These are phyloP conservation scores for Bucorvus abyssinicus DNA, from an alignment of 2,797 vertebrate genomes.

Conservation along the genomic window DNA sequence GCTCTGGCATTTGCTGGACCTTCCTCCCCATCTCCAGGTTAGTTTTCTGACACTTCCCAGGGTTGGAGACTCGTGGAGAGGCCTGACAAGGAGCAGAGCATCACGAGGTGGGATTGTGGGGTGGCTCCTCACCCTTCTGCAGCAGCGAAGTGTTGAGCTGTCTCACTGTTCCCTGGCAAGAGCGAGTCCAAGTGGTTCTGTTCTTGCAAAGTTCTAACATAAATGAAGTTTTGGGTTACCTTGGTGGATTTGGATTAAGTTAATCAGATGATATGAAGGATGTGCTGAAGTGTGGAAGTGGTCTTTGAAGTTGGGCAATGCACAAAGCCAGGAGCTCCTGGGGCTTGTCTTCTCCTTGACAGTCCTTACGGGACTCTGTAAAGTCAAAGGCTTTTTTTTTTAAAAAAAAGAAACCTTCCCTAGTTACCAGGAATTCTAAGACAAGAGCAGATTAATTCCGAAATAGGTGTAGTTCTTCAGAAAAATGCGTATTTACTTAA, in stretches of 20 bases:
- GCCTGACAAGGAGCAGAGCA: background rate
- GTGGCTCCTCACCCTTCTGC: background rate
- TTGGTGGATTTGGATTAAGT: background rate
- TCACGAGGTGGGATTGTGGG: background rate
- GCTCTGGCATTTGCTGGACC: background rate
- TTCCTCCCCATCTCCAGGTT: background rate
- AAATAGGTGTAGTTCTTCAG: background rate
- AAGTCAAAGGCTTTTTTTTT: background rate
- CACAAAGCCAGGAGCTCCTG: background rate
- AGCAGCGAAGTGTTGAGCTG: background rate
- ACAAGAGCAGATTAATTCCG: background rate
- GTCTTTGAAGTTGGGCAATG: background rate
- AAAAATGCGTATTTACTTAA: conserved; percentile 74
- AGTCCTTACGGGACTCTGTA: background rate
- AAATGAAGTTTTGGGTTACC: background rate
- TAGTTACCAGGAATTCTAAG: background rate
- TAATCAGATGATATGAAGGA: background rate
- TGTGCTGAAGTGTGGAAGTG: background rate
- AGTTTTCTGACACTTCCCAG: background rate
- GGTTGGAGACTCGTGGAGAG: background rate
- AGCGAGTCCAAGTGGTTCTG: background rate
- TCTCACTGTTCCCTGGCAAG: background rate
- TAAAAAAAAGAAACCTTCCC: background rate
- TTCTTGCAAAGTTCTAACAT: background rate
- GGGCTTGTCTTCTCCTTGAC: background rate